phyloP scores from a whole-genome alignment of 2,888 invertebrate genomes.

The Malachius bipustulatus region DNA sequence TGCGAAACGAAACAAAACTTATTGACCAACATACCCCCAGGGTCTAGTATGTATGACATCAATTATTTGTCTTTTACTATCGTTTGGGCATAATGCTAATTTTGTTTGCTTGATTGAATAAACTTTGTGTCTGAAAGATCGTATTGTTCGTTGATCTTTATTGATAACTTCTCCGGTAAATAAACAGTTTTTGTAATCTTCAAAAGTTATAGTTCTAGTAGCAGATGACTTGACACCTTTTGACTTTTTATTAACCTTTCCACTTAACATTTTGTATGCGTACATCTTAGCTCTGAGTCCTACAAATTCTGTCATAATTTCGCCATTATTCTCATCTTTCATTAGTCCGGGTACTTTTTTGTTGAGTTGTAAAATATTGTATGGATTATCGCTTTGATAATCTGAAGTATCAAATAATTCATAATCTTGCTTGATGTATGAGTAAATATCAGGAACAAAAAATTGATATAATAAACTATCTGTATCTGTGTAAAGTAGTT shows the following conservation, averaged over 20 bases:
- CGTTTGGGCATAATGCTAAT: slow-evolving; percentile 7
- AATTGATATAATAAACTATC: slow-evolving; percentile 9
- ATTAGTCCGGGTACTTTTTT: slow-evolving; percentile 13
- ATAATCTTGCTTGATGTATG: slow-evolving; percentile 13
- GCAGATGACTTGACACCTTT: slow-evolving; percentile 3
- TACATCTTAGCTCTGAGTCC: slow-evolving; percentile 13
- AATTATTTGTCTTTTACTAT: slow-evolving; percentile 10
- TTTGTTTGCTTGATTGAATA: slow-evolving; percentile 10
- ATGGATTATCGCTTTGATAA: slow-evolving; percentile 12
- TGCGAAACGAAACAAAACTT: too few species aligned
- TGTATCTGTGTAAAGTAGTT: slow-evolving; percentile 14
- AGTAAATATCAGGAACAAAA: slow-evolving; percentile 12
- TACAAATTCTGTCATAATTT: slow-evolving; percentile 13
- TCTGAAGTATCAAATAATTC: slow-evolving; percentile 16
- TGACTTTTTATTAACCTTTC: slow-evolving; percentile 7
- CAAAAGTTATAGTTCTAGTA: slow-evolving; percentile 6
- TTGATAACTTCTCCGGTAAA: background rate
- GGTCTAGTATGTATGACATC: slow-evolving; percentile 4
- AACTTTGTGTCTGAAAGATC: slow-evolving; percentile 7
- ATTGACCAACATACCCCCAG: slow-evolving; percentile 11
- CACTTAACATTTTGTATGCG: background rate
- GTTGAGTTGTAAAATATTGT: slow-evolving; percentile 10
- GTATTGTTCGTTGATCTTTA: slow-evolving; percentile 4
- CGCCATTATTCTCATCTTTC: slow-evolving; percentile 14
- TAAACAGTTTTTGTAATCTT: slow-evolving; percentile 8